These are phyloP conservation scores for Plagodis pulveraria DNA, from an alignment of 2,888 invertebrate species.

Conservation along the genomic window DNA sequence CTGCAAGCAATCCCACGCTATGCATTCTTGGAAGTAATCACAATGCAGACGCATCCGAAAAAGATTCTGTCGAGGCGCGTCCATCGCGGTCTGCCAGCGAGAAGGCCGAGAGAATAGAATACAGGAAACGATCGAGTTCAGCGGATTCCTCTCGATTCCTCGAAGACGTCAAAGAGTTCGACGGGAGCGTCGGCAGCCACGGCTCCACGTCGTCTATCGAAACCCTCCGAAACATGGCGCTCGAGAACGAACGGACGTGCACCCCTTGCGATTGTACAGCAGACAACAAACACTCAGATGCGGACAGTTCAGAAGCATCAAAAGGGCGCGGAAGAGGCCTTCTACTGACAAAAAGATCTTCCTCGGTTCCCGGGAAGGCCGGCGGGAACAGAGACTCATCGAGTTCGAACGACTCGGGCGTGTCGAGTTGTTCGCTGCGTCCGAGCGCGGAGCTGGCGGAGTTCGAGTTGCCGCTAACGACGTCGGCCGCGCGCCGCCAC, in stretches of 20 bases:
- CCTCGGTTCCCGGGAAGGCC: conserved; percentile 87
- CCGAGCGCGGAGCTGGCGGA: conserved; percentile 79
- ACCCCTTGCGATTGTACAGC: conserved; percentile 65
- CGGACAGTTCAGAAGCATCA: conserved; percentile 72
- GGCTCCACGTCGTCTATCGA: conserved; percentile 79
- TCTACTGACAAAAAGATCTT: conserved; percentile 46
- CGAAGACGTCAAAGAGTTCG: conserved; percentile 85
- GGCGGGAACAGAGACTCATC: conserved; percentile 91
- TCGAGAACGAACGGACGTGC: conserved; percentile 56
- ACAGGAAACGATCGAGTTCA: conserved; percentile 88
- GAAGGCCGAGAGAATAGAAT: conserved; percentile 48
- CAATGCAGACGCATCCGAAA: conserved; percentile 10
- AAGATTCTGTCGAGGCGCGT: conserved; percentile 24
- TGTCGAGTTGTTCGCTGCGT: conserved; percentile 87
- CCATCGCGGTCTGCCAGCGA: conserved; percentile 34
- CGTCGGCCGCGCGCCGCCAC: conserved; percentile 79
- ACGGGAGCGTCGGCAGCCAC: conserved; percentile 67
- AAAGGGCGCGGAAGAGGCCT: conserved; percentile 45
- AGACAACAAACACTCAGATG: conserved; percentile 67
- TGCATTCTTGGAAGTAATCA: conserved; percentile 63
- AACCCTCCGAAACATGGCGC: conserved; percentile 70
- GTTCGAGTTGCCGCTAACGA: conserved; percentile 86
- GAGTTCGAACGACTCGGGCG: conserved; percentile 93
- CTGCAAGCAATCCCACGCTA: conserved; percentile 89
- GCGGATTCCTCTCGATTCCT: conserved; percentile 90